Evolutionary conservation across 2,113 vertebrate species (phyloP).

Genomic region (Abramis brama): DNA sequence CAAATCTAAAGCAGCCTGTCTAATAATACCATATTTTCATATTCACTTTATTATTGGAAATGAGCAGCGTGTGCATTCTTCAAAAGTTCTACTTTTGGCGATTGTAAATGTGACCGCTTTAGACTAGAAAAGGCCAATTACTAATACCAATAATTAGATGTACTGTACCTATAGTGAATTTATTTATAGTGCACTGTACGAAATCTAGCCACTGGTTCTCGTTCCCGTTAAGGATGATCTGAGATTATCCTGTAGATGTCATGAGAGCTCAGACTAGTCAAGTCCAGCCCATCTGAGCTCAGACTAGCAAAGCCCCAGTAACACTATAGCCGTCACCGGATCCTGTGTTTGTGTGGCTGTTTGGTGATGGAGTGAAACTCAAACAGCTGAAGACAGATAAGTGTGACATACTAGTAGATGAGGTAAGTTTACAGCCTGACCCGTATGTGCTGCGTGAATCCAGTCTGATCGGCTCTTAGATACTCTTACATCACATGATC

Average conservation of each 20-base stretch:
- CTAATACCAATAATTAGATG: neutral
- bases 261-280: neutral
- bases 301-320: constrained; percentile 4
- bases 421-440: constrained; percentile 36
- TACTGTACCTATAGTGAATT: neutral
- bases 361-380: constrained; percentile 22
- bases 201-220: neutral
- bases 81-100: too few species aligned
- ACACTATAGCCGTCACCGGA: constrained; percentile 35
- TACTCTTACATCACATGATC: neutral
- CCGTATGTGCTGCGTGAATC: neutral
- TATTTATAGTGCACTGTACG: neutral
- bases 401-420: constrained; percentile 8
- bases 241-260: constrained; percentile 23
- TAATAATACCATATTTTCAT: too few species aligned
- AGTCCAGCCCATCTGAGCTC: neutral
- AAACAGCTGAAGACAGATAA: constrained; percentile 34
- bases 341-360: neutral
- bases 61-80: too few species aligned
- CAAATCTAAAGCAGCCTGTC: too few species aligned
- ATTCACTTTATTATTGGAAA: neutral
- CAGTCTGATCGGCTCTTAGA: neutral
- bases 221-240: neutral
- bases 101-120: too few species aligned
- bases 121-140: too few species aligned